These are phyloP conservation scores for Anableps anableps DNA, from an alignment of 2,797 vertebrate genomes.

Conservation along the genomic window DNA sequence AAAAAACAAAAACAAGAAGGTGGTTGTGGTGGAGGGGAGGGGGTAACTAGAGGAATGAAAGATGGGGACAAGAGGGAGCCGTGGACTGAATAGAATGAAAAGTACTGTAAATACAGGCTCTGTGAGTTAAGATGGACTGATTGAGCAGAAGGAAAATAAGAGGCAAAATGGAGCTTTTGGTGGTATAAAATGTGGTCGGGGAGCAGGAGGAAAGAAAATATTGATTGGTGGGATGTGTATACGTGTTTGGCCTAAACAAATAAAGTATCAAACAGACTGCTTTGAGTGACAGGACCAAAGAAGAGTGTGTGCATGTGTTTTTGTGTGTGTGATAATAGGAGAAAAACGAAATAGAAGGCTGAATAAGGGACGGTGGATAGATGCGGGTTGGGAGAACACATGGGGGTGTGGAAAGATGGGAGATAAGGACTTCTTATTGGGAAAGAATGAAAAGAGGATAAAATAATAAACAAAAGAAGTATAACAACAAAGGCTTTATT, in stretches of 20 bases:
- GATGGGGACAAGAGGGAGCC: slow-evolving; percentile 29
- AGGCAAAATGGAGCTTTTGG: slow-evolving; percentile 39
- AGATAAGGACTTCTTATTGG: slow-evolving; percentile 64
- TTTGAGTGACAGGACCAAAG: slow-evolving; percentile 68
- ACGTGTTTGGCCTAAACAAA: slow-evolving; percentile 83
- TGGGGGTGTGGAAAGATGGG: slow-evolving; percentile 52
- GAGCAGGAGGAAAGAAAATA: slow-evolving; percentile 73
- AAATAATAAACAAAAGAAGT: slow-evolving; percentile 58
- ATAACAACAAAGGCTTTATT: slow-evolving; percentile 42
- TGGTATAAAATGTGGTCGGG: slow-evolving; percentile 70
- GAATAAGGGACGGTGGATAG: slow-evolving; percentile 38
- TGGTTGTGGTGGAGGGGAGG: background rate
- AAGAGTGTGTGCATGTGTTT: slow-evolving; percentile 11
- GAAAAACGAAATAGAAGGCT: slow-evolving; percentile 15
- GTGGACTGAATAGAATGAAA: slow-evolving; percentile 34
- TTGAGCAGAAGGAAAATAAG: slow-evolving; percentile 28
- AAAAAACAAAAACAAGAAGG: slow-evolving; percentile 19
- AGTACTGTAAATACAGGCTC: slow-evolving; percentile 34
- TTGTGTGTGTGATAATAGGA: slow-evolving; percentile 1
- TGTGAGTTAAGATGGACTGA: slow-evolving; percentile 22
- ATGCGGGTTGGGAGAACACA: slow-evolving; percentile 52
- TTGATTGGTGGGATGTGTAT: slow-evolving; percentile 77
- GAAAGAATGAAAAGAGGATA: slow-evolving; percentile 46
- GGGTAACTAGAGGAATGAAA: slow-evolving; percentile 46
- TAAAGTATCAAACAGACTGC: slow-evolving; percentile 56